phyloP scores from a whole-genome alignment of 1,140 invertebrate genomes.

The Doryteuthis pealeii region DNA sequence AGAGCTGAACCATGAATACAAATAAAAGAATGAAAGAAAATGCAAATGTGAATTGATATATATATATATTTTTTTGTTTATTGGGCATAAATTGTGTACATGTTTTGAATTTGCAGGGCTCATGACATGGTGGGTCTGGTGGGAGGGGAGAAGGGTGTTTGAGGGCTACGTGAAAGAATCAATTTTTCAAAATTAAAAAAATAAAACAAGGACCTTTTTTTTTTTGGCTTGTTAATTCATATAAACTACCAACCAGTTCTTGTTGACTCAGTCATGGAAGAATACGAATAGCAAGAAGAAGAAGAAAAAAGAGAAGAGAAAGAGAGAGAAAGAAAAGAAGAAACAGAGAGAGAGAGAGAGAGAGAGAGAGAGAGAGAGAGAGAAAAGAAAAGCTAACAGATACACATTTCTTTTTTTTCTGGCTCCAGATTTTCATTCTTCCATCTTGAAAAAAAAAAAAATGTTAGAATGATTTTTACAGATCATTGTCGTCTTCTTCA shows the following conservation, averaged over 20 bases:
- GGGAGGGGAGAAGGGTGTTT: not conserved
- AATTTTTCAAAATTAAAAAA: not conserved
- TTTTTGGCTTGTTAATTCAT: not conserved
- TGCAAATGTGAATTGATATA: too few species aligned
- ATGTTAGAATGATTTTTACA: too few species aligned
- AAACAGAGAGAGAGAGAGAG: constrained; percentile 13
- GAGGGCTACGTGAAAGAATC: not conserved
- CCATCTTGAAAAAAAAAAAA: too few species aligned
- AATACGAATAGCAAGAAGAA: not conserved
- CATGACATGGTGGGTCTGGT: not conserved
- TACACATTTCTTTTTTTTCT: too few species aligned
- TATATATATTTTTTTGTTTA: too few species aligned
- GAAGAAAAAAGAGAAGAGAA: not conserved
- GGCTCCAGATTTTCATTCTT: too few species aligned
- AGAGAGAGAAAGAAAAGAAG: not conserved
- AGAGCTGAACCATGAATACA: too few species aligned
- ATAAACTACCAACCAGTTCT: not conserved
- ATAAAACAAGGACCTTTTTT: not conserved
- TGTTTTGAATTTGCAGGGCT: not conserved
- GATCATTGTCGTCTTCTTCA: too few species aligned
- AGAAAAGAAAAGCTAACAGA: constrained; percentile 4
- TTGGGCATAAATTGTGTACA: too few species aligned
- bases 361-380: constrained; percentile 19
- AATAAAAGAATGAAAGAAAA: too few species aligned
- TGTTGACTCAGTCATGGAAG: not conserved